These are phyloP conservation scores for Stegodyphus dumicola DNA, from an alignment of 1,140 invertebrate species.

Conservation along the genomic window DNA sequence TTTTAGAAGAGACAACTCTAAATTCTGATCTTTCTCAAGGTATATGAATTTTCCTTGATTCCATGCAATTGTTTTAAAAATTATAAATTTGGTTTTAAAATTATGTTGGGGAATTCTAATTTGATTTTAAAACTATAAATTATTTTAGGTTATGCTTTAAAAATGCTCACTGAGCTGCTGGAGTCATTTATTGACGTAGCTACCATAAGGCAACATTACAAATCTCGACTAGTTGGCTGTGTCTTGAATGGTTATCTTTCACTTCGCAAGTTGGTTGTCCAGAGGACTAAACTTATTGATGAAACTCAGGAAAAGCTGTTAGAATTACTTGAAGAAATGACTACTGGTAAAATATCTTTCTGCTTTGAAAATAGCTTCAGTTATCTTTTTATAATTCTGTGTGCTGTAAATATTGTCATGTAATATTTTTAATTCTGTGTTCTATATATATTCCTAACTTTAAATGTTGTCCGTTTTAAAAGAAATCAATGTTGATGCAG, in stretches of 20 bases:
- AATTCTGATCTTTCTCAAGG: conserved; percentile 94
- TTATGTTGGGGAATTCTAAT: too few species aligned
- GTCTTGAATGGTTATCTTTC: conserved; percentile 94
- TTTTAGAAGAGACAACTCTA: conserved; percentile 88
- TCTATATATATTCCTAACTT: too few species aligned
- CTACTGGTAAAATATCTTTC: conserved; percentile 75
- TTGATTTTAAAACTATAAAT: neutral
- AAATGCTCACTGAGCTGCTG: conserved; percentile 87
- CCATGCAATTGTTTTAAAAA: neutral
- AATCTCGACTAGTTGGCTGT: conserved; percentile 86
- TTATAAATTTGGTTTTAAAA: neutral
- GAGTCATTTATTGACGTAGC: conserved; percentile 77
- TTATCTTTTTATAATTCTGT: too few species aligned
- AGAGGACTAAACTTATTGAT: conserved; percentile 93
- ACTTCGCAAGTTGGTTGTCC: conserved; percentile 88
- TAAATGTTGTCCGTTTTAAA: too few species aligned
- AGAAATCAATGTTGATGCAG: too few species aligned
- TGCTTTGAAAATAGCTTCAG: too few species aligned
- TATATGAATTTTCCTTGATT: conserved; percentile 45
- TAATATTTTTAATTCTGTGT: too few species aligned
- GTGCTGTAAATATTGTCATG: too few species aligned
- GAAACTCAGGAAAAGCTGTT: conserved; percentile 96
- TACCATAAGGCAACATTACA: conserved; percentile 87
- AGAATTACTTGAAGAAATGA: conserved; percentile 96
- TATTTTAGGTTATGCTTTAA: conserved; percentile 79